Percentiles rank a stretch among this genome's conserved stretches.
Evolutionary conservation across 2,797 vertebrate species (phyloP).

Genomic region (Dipus sagitta): DNA sequence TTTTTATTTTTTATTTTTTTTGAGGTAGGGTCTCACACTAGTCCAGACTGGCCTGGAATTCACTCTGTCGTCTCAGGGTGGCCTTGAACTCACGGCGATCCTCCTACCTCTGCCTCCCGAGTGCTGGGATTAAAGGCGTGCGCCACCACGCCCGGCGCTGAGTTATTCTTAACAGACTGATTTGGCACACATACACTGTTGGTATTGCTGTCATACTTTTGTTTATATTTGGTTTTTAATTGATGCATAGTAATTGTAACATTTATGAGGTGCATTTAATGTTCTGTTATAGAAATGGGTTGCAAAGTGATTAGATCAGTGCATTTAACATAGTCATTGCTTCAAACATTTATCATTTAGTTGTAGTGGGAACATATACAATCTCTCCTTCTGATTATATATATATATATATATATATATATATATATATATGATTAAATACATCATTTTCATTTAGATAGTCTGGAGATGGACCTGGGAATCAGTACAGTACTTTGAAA

Average conservation of each 20-base stretch:
- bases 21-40: too few relatives aligned
- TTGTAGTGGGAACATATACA: not conserved
- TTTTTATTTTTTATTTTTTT: too few relatives aligned
- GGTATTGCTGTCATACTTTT: not conserved
- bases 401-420: too few relatives aligned
- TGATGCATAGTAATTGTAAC: not conserved
- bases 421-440: not conserved
- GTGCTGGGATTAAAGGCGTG: too few relatives aligned
- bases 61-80: too few relatives aligned
- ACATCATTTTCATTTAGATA: not conserved
- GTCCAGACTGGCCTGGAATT: too few relatives aligned
- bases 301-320: not conserved
- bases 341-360: not conserved
- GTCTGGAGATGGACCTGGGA: not conserved
- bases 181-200: not conserved
- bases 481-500: constrained; percentile 35
- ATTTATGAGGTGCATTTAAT: not conserved
- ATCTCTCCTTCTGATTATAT: not conserved
- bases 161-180: too few relatives aligned
- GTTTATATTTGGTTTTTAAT: not conserved
- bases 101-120: too few relatives aligned
- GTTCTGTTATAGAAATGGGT: not conserved
- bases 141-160: too few relatives aligned
- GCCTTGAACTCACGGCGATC: too few relatives aligned
- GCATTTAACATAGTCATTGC: too few relatives aligned